These are phyloP conservation scores for Xiphias gladius DNA, from an alignment of 2,113 vertebrate species.

Conservation along the genomic window DNA sequence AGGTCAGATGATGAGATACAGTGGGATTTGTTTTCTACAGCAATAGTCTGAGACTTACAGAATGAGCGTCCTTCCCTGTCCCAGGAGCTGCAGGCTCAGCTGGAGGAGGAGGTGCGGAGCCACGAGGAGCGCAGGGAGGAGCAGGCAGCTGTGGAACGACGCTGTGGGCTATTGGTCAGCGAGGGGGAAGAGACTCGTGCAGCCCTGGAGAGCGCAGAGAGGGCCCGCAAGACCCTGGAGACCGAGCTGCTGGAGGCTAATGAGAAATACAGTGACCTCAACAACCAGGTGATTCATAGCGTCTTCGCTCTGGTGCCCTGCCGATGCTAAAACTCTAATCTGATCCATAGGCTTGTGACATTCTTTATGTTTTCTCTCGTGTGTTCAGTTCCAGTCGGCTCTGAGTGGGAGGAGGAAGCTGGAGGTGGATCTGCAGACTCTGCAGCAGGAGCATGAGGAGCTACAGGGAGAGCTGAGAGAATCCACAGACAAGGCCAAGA, in stretches of 20 bases:
- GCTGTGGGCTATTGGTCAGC: constrained; percentile 75
- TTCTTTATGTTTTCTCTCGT: neutral
- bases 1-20: constrained; percentile 63
- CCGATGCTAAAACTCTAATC: neutral
- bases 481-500: constrained; percentile 82
- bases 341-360: too few relatives aligned
- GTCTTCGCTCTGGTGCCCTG: neutral
- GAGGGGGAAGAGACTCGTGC: constrained; percentile 77
- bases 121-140: constrained; percentile 83
- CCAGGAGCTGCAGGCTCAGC: constrained; percentile 85
- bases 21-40: neutral
- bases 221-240: constrained; percentile 82
- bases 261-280: constrained; percentile 82
- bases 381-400: constrained; percentile 79
- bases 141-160: constrained; percentile 79
- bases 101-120: constrained; percentile 82
- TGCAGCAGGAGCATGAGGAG: constrained; percentile 86
- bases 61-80: neutral
- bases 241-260: constrained; percentile 79
- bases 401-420: constrained; percentile 82
- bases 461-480: constrained; percentile 79
- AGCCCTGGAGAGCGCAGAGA: constrained; percentile 77
- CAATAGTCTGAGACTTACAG: neutral
- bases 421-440: constrained; percentile 85
- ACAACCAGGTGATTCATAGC: constrained; percentile 79